These are phyloP conservation scores for Leptogaster cylindrica DNA, from an alignment of 2,888 invertebrate genomes.

Conservation along the genomic window DNA sequence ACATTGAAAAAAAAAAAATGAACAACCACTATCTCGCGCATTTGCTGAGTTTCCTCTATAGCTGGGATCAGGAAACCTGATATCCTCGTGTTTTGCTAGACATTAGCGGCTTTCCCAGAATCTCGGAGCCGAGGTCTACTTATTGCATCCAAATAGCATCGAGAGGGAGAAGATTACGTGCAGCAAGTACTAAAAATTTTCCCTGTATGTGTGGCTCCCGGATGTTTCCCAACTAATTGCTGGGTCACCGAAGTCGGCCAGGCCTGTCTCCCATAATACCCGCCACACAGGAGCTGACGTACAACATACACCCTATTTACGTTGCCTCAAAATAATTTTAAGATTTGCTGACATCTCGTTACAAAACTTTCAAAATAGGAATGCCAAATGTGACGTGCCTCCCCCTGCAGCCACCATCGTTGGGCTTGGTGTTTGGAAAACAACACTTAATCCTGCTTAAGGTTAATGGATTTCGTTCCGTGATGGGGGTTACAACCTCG, in stretches of 20 bases:
- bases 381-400: constrained; percentile 25
- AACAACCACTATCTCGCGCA: no score
- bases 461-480: constrained; percentile 34
- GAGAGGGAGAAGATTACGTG: no score
- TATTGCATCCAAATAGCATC: no score
- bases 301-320: background rate
- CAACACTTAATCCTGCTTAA: constrained; percentile 30
- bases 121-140: background rate
- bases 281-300: background rate
- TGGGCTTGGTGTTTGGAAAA: constrained; percentile 2
- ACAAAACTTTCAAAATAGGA: constrained; percentile 3
- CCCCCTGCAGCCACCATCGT: background rate
- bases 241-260: background rate
- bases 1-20: no score
- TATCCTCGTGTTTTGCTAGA: constrained; percentile 31
- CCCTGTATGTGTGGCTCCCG: no score
- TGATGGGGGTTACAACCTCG: constrained; percentile 32
- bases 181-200: no score
- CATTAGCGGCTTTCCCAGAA: constrained; percentile 13
- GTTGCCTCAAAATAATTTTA: background rate
- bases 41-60: background rate
- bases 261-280: no score
- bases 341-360: constrained; percentile 3
- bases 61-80: constrained; percentile 20
- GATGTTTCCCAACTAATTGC: background rate